phyloP scores from a whole-genome alignment of 2,797 vertebrate species.

The Xenentodon cancila region DNA sequence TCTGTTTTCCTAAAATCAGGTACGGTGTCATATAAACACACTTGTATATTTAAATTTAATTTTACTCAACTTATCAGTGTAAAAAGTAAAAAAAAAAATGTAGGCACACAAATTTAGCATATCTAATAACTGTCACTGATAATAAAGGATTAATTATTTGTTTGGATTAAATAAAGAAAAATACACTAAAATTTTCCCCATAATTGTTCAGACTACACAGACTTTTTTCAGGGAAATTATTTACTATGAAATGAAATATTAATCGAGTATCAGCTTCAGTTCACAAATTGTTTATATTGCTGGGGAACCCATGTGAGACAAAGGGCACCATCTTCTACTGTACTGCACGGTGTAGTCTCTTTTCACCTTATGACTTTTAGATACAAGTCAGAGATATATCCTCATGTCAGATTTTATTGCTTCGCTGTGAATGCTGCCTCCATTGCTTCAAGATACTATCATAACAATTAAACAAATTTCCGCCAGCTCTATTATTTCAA shows the following conservation, averaged over 20 bases:
- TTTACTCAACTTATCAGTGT: neutral
- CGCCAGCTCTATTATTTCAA: conserved; percentile 80
- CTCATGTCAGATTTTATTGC: conserved; percentile 74
- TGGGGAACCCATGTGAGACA: neutral
- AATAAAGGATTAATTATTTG: no score
- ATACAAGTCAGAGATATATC: conserved; percentile 69
- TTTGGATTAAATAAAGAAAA: neutral
- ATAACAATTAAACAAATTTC: conserved; percentile 85
- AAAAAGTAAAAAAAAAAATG: neutral
- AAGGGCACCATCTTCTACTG: conserved; percentile 15
- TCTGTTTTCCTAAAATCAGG: no score
- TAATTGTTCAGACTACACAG: neutral
- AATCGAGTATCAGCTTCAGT: neutral
- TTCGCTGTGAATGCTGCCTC: conserved; percentile 63
- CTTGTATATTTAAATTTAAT: neutral
- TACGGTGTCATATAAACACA: no score
- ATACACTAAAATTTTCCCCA: neutral
- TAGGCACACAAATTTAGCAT: neutral
- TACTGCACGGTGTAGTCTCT: conserved; percentile 10
- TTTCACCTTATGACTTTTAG: conserved; percentile 65
- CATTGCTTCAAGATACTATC: conserved; percentile 76
- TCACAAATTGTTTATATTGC: neutral
- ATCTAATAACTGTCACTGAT: no score
- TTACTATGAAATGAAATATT: neutral
- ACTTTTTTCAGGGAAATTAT: neutral